Base-by-base conservation (phyloP, 2,113 vertebrate species). In the Scytalopus superciliaris region DNA sequence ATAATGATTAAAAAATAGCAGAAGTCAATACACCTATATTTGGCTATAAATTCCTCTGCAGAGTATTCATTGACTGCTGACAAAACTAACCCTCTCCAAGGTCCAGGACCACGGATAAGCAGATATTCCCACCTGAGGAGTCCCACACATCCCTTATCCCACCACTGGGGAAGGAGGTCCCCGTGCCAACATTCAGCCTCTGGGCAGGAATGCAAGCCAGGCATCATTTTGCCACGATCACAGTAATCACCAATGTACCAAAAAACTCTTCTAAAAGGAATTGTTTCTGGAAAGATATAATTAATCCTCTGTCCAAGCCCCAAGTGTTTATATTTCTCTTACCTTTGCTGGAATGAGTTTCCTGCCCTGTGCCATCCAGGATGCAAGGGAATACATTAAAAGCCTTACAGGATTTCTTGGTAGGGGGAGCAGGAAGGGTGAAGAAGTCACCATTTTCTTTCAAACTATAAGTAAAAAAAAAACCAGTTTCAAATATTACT, bases 181-280 rank as follows among this genome's bases (percentile, higher is more conserved):
- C 97, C 97, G 97, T 97, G 97, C 97, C 98, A 98, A 98, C 98
- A 63, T 33, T 66, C 74, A 90, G 24, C 39, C 74, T 52, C 87
- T 31, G 75, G 67, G 44, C 78, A 96, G 94, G 97, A 98, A 98
- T 97, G 91, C 82, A 50, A 89, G 91, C 25, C 86, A 95, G 94
- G 84, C 95, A 96, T 96, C 94, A 91, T 80, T 97, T 94, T 60
- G 70, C 92, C 59, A 30, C 0, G n/a, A 96, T 93, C 96, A 96
- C 96, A 96, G 86, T 17, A 55, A 94, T 88, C 95, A 59, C 84
- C 81, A 19, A 21, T 24, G 66, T 19, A 95, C 83, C 94, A 88
- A 47, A 45, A 76, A 86, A 78, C 89, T 90, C 79, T 53, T 60
- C 64, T 67, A 6, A 94, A 63, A 95, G 88, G 63, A 86, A 68